A percentile compares a stretch with the other conserved stretches of the same genome.
Conservation (phyloP, 2,888 invertebrate genomes). For the Stenolophus ochropezus region DNA sequence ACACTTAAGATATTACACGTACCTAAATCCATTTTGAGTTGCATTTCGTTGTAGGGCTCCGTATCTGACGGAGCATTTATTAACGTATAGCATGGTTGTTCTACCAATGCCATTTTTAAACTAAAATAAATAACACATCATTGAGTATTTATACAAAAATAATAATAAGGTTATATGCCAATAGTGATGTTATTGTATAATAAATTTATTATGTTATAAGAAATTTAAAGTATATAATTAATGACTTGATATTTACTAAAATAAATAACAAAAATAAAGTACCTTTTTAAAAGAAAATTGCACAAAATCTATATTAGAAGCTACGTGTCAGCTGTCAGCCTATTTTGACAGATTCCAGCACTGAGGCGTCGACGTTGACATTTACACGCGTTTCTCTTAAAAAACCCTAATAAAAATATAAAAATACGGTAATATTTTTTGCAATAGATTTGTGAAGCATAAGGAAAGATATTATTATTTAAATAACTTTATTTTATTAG, state of each 20-base stretch:
- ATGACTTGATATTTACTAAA: too few species aligned
- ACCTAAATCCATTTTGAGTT: constrained; percentile 94
- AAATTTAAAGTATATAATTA: too few species aligned
- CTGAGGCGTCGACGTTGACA: constrained; percentile 23
- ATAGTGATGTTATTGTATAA: background rate
- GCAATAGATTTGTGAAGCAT: background rate
- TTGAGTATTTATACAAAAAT: background rate
- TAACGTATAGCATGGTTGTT: constrained; percentile 98
- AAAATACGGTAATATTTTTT: background rate
- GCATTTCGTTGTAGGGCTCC: constrained; percentile 97
- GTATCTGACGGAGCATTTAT: constrained; percentile 94
- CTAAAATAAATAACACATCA: background rate
- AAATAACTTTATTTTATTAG: background rate
- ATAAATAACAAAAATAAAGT: too few species aligned
- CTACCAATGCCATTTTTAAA: constrained; percentile 79
- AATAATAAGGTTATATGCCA: constrained; percentile 9
- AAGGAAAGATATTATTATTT: background rate
- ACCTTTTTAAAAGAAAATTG: background rate
- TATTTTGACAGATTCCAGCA: constrained; percentile 44
- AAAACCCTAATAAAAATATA: too few species aligned
- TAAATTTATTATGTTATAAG: too few species aligned
- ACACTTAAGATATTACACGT: constrained; percentile 67
- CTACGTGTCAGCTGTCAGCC: constrained; percentile 53
- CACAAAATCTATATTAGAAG: constrained; percentile 2
- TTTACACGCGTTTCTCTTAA: background rate